phyloP scores from a whole-genome alignment of 2,797 vertebrate genomes.

The Hephaestus fuliginosus region DNA sequence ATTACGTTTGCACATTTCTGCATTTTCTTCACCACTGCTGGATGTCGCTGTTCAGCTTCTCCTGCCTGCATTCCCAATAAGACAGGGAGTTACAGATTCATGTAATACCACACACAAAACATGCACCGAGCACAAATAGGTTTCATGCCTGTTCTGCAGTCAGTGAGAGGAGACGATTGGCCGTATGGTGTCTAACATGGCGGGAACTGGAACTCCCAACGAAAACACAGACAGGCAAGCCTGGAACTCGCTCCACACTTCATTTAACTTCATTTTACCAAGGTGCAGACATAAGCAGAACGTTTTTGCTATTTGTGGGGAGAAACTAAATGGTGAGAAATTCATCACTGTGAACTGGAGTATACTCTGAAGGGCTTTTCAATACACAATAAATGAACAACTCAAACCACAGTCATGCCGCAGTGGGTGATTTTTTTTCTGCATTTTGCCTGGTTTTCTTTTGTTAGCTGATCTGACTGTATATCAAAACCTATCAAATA shows the following conservation, averaged over 20 bases:
- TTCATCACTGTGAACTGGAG: slow-evolving; percentile 45
- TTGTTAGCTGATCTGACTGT: slow-evolving; percentile 5
- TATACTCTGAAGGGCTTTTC: slow-evolving; percentile 26
- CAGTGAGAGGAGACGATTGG: slow-evolving; percentile 16
- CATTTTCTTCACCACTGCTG: background rate
- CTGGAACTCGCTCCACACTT: slow-evolving; percentile 52
- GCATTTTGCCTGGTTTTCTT: slow-evolving; percentile 14
- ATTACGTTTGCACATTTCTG: background rate
- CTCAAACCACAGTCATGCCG: slow-evolving; percentile 14
- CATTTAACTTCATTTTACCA: slow-evolving; percentile 64
- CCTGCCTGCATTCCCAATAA: background rate
- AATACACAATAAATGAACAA: slow-evolving; percentile 46
- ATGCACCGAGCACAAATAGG: background rate
- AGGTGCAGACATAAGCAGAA: slow-evolving; percentile 61
- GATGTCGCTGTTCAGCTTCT: background rate
- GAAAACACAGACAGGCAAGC: slow-evolving; percentile 49
- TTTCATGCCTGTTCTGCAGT: slow-evolving; percentile 10
- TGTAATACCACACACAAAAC: background rate
- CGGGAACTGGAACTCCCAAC: slow-evolving; percentile 28
- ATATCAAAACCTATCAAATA: slow-evolving; percentile 18
- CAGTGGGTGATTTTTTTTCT: slow-evolving; percentile 11
- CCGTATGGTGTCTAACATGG: slow-evolving; percentile 18
- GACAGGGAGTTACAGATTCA: background rate
- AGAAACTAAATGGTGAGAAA: slow-evolving; percentile 53
- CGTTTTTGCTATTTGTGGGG: slow-evolving; percentile 35